A percentile compares a stretch with the other conserved stretches of the same genome.
Evolutionary conservation across 2,797 vertebrate species (phyloP).

Genomic region (Eptatretus atami): DNA sequence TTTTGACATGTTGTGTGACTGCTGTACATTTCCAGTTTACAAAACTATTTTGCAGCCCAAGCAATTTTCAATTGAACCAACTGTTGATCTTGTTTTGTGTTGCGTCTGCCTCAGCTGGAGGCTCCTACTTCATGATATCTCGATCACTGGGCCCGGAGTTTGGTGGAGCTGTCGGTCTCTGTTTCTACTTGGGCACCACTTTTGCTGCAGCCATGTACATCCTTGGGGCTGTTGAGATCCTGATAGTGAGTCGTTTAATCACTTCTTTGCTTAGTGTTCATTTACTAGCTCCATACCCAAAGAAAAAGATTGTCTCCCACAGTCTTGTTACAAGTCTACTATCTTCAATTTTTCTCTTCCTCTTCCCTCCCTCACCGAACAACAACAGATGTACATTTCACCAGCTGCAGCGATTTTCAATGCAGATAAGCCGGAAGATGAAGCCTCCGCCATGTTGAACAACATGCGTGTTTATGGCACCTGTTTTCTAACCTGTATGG

Average conservation of each 20-base stretch:
- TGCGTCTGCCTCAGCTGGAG: slow-evolving; percentile 30
- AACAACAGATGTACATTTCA: slow-evolving; percentile 42
- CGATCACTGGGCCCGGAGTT: slow-evolving; percentile 85
- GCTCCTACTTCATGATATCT: slow-evolving; percentile 97
- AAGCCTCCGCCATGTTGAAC: slow-evolving; percentile 45
- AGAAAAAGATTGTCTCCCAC: no score
- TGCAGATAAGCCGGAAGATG: slow-evolving; percentile 17
- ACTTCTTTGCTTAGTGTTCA: no score
- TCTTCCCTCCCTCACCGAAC: no score
- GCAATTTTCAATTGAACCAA: no score
- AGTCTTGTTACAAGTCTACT: no score
- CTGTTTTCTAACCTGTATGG: slow-evolving; percentile 65
- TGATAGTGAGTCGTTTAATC: slow-evolving; percentile 31
- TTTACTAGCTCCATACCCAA: no score
- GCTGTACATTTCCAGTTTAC: no score
- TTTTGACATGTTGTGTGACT: no score
- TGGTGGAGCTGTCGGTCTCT: slow-evolving; percentile 78
- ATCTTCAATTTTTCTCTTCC: no score
- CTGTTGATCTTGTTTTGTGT: no score
- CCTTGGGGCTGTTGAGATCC: slow-evolving; percentile 81
- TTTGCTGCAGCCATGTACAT: slow-evolving; percentile 96
- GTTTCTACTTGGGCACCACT: slow-evolving; percentile 90
- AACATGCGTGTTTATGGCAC: slow-evolving; percentile 93
- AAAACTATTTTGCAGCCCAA: no score
- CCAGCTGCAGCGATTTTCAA: slow-evolving; percentile 73